phyloP scores from a whole-genome alignment of 2,113 vertebrate genomes.

The Mobula hypostoma region DNA sequence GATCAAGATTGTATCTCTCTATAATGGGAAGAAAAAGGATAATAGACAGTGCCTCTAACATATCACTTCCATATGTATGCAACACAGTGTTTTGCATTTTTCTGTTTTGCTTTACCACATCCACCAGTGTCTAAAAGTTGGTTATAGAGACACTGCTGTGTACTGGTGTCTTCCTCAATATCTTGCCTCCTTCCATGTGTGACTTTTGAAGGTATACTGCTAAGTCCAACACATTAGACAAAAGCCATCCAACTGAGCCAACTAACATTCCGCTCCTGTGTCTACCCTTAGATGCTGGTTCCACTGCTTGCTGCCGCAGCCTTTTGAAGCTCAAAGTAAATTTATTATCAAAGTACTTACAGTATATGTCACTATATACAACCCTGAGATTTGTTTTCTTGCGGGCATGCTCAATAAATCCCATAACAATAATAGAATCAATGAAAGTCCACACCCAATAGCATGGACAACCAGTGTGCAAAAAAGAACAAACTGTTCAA shows the following conservation, averaged over 20 bases:
- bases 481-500: too few species aligned
- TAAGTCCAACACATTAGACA: not conserved
- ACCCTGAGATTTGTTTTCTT: too few species aligned
- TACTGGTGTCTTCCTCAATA: not conserved
- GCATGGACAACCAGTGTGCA: too few species aligned
- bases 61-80: too few species aligned
- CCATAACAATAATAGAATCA: too few species aligned
- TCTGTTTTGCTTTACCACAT: not conserved
- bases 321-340: not conserved
- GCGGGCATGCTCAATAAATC: too few species aligned
- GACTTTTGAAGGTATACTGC: not conserved
- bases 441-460: too few species aligned
- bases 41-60: not conserved
- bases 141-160: not conserved
- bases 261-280: not conserved
- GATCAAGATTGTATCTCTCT: too few species aligned
- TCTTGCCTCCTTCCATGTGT: not conserved
- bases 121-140: not conserved
- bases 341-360: too few species aligned
- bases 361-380: too few species aligned
- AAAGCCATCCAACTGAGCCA: not conserved
- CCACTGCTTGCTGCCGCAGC: not conserved
- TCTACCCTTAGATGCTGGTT: not conserved
- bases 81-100: not conserved
- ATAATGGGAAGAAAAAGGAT: not conserved